These are phyloP conservation scores for Apis florea DNA, from an alignment of 1,140 invertebrate species.

Conservation along the genomic window DNA sequence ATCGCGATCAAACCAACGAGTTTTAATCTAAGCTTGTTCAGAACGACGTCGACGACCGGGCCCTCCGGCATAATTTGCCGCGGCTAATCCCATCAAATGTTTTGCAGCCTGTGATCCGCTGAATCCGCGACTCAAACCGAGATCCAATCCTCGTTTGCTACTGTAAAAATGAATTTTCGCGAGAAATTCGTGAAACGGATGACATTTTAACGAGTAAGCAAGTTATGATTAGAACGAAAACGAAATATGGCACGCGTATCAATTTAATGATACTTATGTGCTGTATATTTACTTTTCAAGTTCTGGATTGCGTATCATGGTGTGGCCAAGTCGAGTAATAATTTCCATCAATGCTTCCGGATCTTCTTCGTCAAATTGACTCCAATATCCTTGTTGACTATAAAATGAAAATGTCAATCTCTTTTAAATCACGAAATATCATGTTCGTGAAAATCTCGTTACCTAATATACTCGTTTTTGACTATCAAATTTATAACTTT, in stretches of 20 bases:
- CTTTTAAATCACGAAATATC: not conserved
- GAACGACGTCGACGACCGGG: slow-evolving; percentile 91
- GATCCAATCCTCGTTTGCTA: slow-evolving; percentile 89
- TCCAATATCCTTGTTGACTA: slow-evolving; percentile 66
- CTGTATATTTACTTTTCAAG: slow-evolving; percentile 82
- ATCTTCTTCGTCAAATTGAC: slow-evolving; percentile 71
- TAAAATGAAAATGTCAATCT: not conserved
- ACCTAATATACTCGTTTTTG: not conserved
- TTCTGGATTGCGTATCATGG: slow-evolving; percentile 80
- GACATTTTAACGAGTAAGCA: no score
- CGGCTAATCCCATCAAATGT: slow-evolving; percentile 92
- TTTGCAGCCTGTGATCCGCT: slow-evolving; percentile 94
- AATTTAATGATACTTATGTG: not conserved
- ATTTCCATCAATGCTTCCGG: slow-evolving; percentile 82
- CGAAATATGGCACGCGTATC: not conserved
- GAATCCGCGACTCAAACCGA: slow-evolving; percentile 91
- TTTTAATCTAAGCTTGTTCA: slow-evolving; percentile 72
- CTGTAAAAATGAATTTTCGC: slow-evolving; percentile 76
- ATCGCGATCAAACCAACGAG: slow-evolving; percentile 13
- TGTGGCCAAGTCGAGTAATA: slow-evolving; percentile 58
- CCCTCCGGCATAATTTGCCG: slow-evolving; percentile 92
- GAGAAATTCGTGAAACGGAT: no score
- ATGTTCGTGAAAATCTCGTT: not conserved
- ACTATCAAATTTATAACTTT: slow-evolving; percentile 17
- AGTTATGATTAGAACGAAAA: no score